Conservation (phyloP, 1,140 invertebrate genomes). For the Heterodera carotae region DNA sequence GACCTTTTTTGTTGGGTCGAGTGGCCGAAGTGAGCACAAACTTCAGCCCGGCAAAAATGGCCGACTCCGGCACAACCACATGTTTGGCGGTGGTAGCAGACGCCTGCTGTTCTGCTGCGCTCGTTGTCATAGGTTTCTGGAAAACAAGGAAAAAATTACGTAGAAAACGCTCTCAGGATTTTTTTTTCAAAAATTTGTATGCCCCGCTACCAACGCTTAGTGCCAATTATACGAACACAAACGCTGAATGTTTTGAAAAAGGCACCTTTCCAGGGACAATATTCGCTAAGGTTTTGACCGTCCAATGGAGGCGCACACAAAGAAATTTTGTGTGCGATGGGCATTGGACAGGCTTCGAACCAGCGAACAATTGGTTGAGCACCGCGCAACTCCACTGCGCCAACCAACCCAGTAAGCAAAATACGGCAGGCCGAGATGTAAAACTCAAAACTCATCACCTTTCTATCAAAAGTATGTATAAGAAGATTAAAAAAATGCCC, state of each 20-base stretch:
- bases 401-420: not conserved
- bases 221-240: conserved; percentile 2
- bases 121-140: too few species aligned
- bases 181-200: not conserved
- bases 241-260: conserved; percentile 20
- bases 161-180: too few species aligned
- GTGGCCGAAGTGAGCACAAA: conserved; percentile 59
- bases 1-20: conserved; percentile 38
- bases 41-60: conserved; percentile 47
- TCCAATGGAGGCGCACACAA: not conserved
- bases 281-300: conserved; percentile 23
- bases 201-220: conserved; percentile 27
- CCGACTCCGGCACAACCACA: not conserved
- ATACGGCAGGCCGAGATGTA: too few species aligned
- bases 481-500: not conserved
- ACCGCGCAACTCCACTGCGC: conserved; percentile 10
- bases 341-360: conserved; percentile 27
- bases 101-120: not conserved
- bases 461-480: too few species aligned
- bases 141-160: too few species aligned
- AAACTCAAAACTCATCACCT: not conserved
- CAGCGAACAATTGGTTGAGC: not conserved
- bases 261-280: not conserved
- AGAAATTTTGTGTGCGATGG: not conserved
- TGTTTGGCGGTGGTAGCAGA: conserved; percentile 27